Percentiles rank a stretch among this genome's conserved stretches.
phyloP scores from a whole-genome alignment of 2,888 invertebrate species.

The Eupithecia exiguata region DNA sequence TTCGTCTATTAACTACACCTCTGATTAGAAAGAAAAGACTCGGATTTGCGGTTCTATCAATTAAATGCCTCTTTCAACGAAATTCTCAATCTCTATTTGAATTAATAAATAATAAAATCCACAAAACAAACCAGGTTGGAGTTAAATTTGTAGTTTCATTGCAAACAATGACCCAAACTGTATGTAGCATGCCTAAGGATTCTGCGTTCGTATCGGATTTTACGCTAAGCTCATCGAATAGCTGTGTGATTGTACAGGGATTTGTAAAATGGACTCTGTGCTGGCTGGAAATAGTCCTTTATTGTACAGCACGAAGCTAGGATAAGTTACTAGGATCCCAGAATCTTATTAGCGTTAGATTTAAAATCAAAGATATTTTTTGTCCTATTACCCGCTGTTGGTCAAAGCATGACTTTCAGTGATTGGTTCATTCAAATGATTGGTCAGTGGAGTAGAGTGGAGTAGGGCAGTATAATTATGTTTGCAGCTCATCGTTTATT shows the following conservation, averaged over 20 bases:
- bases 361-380: background rate
- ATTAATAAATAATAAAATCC: no score
- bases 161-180: background rate
- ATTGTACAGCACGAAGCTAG: background rate
- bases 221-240: constrained; percentile 15
- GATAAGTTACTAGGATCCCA: background rate
- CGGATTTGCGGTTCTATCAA: no score
- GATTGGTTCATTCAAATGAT: no score
- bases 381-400: background rate
- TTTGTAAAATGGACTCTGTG: constrained; percentile 14
- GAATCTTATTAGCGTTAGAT: constrained; percentile 6
- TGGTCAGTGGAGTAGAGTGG: no score
- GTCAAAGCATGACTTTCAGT: no score
- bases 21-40: no score
- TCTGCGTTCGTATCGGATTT: constrained; percentile 15
- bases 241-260: constrained; percentile 15
- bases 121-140: no score
- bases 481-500: no score
- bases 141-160: background rate
- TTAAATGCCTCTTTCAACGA: no score
- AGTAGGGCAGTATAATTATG: no score
- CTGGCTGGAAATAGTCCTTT: background rate
- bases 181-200: background rate
- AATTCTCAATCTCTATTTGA: no score
- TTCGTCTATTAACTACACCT: no score